A percentile compares a stretch with the other conserved stretches of the same genome.
Conservation (phyloP, 2,888 invertebrate genomes). For the Cremastobaeus sp. region DNA sequence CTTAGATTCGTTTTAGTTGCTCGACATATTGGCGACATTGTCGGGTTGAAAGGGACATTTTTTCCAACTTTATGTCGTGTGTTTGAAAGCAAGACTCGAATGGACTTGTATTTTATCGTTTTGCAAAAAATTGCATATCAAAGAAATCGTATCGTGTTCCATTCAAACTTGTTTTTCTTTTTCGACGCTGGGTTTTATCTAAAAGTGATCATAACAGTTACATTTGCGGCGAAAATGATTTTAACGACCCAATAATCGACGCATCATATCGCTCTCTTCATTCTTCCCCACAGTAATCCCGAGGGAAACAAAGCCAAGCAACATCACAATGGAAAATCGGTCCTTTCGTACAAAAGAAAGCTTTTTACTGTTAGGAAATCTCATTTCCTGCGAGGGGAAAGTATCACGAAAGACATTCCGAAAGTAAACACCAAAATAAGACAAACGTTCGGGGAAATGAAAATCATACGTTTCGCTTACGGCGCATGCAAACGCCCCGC, state of each 20-base stretch:
- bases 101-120: no score
- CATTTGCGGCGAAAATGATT: no score
- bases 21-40: constrained; percentile 56
- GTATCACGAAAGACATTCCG: constrained; percentile 28
- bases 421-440: constrained; percentile 30
- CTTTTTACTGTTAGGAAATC: constrained; percentile 60
- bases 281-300: constrained; percentile 3
- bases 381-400: constrained; percentile 50
- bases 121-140: no score
- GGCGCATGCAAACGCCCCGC: not conserved
- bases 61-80: no score
- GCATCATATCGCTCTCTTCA: constrained; percentile 3
- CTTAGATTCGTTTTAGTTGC: constrained; percentile 35
- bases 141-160: no score
- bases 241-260: constrained; percentile 7
- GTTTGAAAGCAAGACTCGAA: no score
- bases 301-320: constrained; percentile 12
- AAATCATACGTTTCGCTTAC: constrained; percentile 13
- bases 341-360: constrained; percentile 45
- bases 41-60: not conserved
- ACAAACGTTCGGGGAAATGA: constrained; percentile 26
- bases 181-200: no score
- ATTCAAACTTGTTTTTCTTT: no score
- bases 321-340: constrained; percentile 57
- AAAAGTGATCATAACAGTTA: no score